Conservation (phyloP, 2,888 invertebrate species). For the Hylaea fasciaria region DNA sequence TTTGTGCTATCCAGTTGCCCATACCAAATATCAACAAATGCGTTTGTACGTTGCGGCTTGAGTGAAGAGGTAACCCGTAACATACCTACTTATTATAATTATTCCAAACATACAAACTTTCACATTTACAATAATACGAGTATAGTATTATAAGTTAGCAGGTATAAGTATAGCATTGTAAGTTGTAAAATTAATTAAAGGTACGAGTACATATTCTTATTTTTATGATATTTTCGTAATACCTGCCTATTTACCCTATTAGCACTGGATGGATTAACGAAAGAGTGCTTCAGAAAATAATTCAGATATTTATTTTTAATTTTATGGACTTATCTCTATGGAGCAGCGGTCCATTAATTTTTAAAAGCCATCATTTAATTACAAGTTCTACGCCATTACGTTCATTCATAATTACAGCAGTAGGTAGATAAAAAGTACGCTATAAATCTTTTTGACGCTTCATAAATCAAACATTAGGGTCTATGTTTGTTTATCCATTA, state of each 20-base stretch:
- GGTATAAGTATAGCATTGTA: too few species aligned
- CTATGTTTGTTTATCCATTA: constrained; percentile 19
- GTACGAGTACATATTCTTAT: too few species aligned
- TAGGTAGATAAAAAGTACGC: constrained; percentile 1
- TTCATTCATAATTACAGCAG: constrained; percentile 15
- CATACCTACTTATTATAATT: too few species aligned
- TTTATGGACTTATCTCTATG: constrained; percentile 12
- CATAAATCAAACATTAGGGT: constrained; percentile 9
- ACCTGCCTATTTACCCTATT: neutral
- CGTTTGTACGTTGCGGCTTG: too few species aligned
- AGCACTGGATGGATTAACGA: neutral
- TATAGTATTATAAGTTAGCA: too few species aligned
- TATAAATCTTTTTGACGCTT: constrained; percentile 25
- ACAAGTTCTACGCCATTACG: constrained; percentile 6
- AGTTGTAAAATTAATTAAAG: too few species aligned
- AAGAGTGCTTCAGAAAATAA: neutral
- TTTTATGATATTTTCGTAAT: too few species aligned
- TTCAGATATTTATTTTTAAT: constrained; percentile 15
- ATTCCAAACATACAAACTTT: too few species aligned
- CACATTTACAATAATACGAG: too few species aligned
- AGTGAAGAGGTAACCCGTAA: too few species aligned
- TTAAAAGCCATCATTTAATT: constrained; percentile 20
- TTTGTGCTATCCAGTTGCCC: too few species aligned
- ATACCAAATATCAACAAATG: too few species aligned
- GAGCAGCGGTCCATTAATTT: constrained; percentile 19